Percentiles rank a stretch among this genome's conserved stretches.
These are phyloP conservation scores for Alectoris magna DNA, from an alignment of 2,797 vertebrate genomes.

Conservation along the genomic window DNA sequence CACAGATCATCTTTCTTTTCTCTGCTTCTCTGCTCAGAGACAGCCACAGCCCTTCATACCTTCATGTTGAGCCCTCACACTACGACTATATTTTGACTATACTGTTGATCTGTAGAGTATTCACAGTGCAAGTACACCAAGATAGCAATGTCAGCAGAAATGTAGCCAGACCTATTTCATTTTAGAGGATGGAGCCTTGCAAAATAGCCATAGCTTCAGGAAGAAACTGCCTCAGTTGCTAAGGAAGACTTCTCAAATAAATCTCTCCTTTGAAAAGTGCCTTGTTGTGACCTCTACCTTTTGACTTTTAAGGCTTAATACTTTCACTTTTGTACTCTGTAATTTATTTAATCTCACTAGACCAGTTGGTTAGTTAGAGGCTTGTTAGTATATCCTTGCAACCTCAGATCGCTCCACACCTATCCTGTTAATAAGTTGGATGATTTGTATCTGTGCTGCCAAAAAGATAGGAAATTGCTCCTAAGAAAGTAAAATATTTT, in stretches of 20 bases:
- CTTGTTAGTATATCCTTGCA: not conserved
- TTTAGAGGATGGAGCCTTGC: constrained; percentile 2
- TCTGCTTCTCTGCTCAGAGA: not conserved
- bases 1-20: not conserved
- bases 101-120: not conserved
- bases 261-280: not conserved
- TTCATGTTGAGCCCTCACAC: not conserved
- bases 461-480: not conserved
- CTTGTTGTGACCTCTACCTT: not conserved
- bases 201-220: constrained; percentile 34
- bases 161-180: constrained; percentile 44
- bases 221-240: constrained; percentile 19
- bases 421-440: not conserved
- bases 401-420: not conserved
- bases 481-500: not conserved
- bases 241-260: constrained; percentile 24
- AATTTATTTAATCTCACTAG: constrained; percentile 6
- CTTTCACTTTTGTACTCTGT: not conserved
- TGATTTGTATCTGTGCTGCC: not conserved
- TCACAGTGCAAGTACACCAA: constrained; percentile 4
- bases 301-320: not conserved
- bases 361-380: not conserved
- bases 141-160: constrained; percentile 39
- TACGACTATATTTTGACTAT: not conserved
- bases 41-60: not conserved